Conservation (phyloP, 2,797 vertebrate species). For the Acrossocheilus fasciatus region DNA sequence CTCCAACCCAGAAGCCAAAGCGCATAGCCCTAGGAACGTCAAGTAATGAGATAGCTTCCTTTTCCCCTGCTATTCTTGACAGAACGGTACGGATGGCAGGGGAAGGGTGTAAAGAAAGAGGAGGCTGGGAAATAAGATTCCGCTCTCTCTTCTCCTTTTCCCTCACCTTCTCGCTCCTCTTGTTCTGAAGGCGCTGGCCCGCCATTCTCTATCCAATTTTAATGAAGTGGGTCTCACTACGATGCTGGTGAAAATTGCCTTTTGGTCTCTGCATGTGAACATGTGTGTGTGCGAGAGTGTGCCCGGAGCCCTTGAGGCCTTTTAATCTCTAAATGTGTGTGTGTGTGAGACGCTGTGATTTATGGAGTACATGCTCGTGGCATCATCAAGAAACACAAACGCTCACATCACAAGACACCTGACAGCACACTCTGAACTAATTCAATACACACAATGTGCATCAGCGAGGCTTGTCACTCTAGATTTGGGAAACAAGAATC, state of each 20-base stretch:
- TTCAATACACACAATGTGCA: conserved; percentile 46
- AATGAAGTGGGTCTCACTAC: conserved; percentile 77
- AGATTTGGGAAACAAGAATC: background rate
- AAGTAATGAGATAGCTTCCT: conserved; percentile 73
- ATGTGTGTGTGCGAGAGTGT: conserved; percentile 36
- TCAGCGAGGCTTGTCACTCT: background rate
- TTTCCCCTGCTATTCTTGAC: conserved; percentile 68
- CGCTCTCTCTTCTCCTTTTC: conserved; percentile 48
- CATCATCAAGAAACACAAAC: conserved; percentile 26
- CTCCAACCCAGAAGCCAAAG: conserved; percentile 59
- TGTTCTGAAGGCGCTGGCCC: conserved; percentile 48
- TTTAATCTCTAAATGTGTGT: conserved; percentile 53
- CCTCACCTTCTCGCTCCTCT: conserved; percentile 49
- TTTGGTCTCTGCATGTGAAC: conserved; percentile 69
- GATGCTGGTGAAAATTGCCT: conserved; percentile 76
- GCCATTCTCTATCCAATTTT: conserved; percentile 71
- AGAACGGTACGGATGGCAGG: conserved; percentile 26
- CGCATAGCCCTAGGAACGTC: conserved; percentile 65
- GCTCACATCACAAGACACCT: conserved; percentile 16
- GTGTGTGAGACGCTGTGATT: conserved; percentile 39
- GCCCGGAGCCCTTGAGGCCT: conserved; percentile 31
- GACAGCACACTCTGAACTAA: conserved; percentile 43
- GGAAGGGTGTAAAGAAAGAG: conserved; percentile 41
- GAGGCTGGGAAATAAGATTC: conserved; percentile 39
- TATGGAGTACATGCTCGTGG: conserved; percentile 36